Base-by-base conservation (phyloP, 2,888 invertebrate species). In the Leucoptera coffeella region DNA sequence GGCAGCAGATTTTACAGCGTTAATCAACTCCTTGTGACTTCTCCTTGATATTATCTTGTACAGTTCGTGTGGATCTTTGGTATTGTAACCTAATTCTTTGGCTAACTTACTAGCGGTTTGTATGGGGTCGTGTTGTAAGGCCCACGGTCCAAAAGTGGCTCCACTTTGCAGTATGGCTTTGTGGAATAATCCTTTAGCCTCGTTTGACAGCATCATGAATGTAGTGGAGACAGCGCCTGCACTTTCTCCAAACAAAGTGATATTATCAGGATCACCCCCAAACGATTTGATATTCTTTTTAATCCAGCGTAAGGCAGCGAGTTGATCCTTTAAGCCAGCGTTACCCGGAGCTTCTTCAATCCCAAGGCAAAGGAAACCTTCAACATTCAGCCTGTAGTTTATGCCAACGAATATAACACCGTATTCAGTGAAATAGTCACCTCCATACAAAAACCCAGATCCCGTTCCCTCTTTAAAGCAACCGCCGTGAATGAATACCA, bases 401-500 rank as follows among this genome's bases (percentile, higher is more conserved):
- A 79, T 46, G 0, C 76, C 77, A 0, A 80, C 77, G 27, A 78
- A 53, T 2, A 80, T 50, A 0, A 79, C 62, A 30, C 71, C 65
- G 35, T 77, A 71, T 26, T 74, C 69, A 1, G 77, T 65, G 27
- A 80, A 52, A 35, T 71, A 75, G 31, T 78, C 75, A 0, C 77
- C 77, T 2, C 80, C 79, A 33, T 76, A 77, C 0, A 75, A 42
- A 33, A 75, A 74, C 1, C 74, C 58, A 10, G 76, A 67, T 2
- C 77, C 75, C 1, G 73, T 72, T 15, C 79, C 79, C 33, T 73
- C 69, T 6, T 73, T 60, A 42, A 75, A 80, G 32, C 74, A 75
- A 1, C 80, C 80, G 3, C 79, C 79, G 36, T 80, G 80, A 11
- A 80, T 60, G 55, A 71, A 80, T 3, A 79, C 74, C 75, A 80